These are phyloP conservation scores for Gallinago nigripennis DNA, from an alignment of 2,797 vertebrate species.

Conservation along the genomic window DNA sequence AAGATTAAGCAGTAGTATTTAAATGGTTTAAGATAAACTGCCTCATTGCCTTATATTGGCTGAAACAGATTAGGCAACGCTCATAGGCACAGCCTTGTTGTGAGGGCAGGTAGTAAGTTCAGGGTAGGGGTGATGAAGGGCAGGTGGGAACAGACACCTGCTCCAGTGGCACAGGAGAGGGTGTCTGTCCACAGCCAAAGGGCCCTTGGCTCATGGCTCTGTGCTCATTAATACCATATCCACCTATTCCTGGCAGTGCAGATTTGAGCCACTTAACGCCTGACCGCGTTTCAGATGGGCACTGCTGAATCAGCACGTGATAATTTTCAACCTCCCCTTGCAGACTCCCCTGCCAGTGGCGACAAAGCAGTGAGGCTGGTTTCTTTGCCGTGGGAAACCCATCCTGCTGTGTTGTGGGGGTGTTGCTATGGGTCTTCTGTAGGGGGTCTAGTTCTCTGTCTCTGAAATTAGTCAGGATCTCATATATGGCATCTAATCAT, in stretches of 20 bases:
- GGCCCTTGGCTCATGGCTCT: neutral
- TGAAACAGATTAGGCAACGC: neutral
- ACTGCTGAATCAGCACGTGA: rapidly evolving
- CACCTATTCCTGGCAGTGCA: neutral
- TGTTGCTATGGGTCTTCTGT: neutral
- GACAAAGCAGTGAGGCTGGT: neutral
- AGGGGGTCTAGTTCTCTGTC: neutral
- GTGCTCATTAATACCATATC: neutral
- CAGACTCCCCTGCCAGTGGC: neutral
- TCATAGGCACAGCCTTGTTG: neutral
- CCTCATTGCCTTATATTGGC: neutral
- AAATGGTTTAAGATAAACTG: neutral
- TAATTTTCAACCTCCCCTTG: neutral
- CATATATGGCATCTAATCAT: neutral
- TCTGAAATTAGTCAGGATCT: neutral
- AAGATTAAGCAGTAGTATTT: neutral
- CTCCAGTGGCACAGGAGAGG: neutral
- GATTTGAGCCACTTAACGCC: neutral
- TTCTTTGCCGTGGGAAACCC: neutral
- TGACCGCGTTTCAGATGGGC: neutral
- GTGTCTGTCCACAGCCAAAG: neutral
- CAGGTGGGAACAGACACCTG: neutral
- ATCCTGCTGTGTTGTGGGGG: neutral
- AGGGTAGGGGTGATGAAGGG: neutral
- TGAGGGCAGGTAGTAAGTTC: neutral